Percentiles rank a stretch among this genome's conserved stretches.
phyloP scores from a whole-genome alignment of 2,888 invertebrate species.

The Acronicta leporina region DNA sequence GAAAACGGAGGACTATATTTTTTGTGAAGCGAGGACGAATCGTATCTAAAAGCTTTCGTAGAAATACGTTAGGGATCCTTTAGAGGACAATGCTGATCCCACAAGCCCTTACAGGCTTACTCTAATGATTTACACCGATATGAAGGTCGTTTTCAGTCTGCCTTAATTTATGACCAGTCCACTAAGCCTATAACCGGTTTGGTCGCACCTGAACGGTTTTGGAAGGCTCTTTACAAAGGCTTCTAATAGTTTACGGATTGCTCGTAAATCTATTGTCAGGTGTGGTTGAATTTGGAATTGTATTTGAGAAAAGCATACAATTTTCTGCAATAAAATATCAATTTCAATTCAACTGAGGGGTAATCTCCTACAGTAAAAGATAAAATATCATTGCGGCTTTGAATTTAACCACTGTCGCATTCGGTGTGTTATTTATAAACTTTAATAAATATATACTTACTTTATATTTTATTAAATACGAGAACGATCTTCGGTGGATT shows the following conservation, averaged over 20 bases:
- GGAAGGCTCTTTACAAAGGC: conserved; percentile 27
- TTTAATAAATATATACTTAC: too few relatives aligned
- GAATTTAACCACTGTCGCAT: too few relatives aligned
- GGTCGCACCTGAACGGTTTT: conserved; percentile 46
- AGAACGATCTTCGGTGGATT: too few relatives aligned
- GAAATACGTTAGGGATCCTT: conserved; percentile 12
- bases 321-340: too few relatives aligned
- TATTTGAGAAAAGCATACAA: background rate
- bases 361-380: too few relatives aligned
- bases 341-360: too few relatives aligned
- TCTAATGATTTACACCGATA: conserved; percentile 45
- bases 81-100: conserved; percentile 28
- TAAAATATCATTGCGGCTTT: too few relatives aligned
- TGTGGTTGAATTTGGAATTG: conserved; percentile 8
- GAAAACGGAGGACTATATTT: background rate
- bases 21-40: background rate
- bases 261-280: conserved; percentile 29
- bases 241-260: conserved; percentile 38
- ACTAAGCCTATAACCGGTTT: conserved; percentile 37
- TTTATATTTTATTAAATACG: too few relatives aligned
- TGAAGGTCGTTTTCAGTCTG: conserved; percentile 33
- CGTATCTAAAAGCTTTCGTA: conserved; percentile 2
- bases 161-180: conserved; percentile 41
- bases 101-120: conserved; percentile 37
- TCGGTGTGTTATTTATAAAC: too few relatives aligned